These are phyloP conservation scores for Dolichotis patagonum DNA, from an alignment of 2,113 vertebrate genomes.

Conservation along the genomic window DNA sequence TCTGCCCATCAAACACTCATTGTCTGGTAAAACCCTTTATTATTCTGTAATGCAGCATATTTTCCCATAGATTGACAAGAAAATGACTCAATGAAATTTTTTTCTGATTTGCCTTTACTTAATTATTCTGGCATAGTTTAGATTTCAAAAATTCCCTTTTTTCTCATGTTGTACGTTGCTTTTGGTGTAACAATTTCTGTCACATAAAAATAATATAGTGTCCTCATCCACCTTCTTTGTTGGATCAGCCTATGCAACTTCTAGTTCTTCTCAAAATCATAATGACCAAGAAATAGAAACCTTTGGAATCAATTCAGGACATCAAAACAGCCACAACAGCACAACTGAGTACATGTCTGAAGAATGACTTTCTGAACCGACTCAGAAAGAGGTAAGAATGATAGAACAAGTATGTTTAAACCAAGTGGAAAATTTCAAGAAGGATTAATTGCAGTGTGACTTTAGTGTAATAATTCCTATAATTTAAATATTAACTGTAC, in stretches of 20 bases:
- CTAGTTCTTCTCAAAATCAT: background rate
- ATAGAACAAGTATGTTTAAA: background rate
- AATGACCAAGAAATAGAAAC: background rate
- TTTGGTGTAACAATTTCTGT: background rate
- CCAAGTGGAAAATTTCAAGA: background rate
- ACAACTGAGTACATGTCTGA: background rate
- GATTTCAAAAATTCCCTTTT: background rate
- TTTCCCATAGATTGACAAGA: background rate
- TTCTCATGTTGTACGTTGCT: background rate
- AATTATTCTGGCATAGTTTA: slow-evolving; percentile 28
- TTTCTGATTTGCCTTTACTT: slow-evolving; percentile 1
- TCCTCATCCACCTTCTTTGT: background rate
- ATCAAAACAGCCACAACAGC: background rate
- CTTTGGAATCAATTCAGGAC: background rate
- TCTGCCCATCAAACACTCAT: background rate
- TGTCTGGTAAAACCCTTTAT: background rate
- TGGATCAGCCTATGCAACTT: background rate
- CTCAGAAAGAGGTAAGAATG: background rate
- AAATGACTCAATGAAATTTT: background rate
- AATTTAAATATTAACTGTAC: background rate
- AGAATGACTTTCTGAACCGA: background rate
- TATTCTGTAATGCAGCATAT: background rate
- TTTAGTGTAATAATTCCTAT: background rate
- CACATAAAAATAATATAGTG: background rate
- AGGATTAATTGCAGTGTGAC: background rate